Conservation (phyloP, 2,888 invertebrate genomes). For the Platycnemis pennipes region DNA sequence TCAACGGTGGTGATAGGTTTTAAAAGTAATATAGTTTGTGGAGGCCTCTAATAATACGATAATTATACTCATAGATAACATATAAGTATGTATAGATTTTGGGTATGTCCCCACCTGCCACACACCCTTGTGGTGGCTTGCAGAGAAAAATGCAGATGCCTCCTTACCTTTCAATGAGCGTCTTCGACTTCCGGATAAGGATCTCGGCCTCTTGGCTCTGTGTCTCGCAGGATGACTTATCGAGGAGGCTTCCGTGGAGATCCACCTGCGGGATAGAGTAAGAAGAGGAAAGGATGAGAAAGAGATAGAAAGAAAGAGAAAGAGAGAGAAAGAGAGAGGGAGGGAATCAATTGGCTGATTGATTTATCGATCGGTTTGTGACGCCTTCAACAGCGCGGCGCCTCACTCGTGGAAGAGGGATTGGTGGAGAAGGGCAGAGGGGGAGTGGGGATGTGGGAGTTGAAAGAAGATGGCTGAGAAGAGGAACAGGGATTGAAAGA, state of each 20-base stretch:
- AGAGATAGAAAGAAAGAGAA: not conserved
- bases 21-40: too few species aligned
- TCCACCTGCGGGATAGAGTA: slow-evolving; percentile 75
- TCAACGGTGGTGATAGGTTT: too few species aligned
- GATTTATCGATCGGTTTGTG: slow-evolving; percentile 44
- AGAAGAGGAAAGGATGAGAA: slow-evolving; percentile 3
- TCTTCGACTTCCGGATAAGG: slow-evolving; percentile 77
- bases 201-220: slow-evolving; percentile 77
- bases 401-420: not conserved
- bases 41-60: too few species aligned
- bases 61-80: too few species aligned
- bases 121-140: too few species aligned
- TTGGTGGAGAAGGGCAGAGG: not conserved
- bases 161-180: slow-evolving; percentile 76
- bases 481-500: slow-evolving; percentile 61
- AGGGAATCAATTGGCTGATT: slow-evolving; percentile 47
- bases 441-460: not conserved
- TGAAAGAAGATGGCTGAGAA: slow-evolving; percentile 44
- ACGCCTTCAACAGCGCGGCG: not conserved
- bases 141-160: not conserved
- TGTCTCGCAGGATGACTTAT: slow-evolving; percentile 76
- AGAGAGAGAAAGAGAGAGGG: slow-evolving; percentile 7
- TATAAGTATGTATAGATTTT: too few species aligned
- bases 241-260: slow-evolving; percentile 76
- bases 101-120: too few species aligned